phyloP scores from a whole-genome alignment of 2,113 vertebrate species.

The Percina caprodes region DNA sequence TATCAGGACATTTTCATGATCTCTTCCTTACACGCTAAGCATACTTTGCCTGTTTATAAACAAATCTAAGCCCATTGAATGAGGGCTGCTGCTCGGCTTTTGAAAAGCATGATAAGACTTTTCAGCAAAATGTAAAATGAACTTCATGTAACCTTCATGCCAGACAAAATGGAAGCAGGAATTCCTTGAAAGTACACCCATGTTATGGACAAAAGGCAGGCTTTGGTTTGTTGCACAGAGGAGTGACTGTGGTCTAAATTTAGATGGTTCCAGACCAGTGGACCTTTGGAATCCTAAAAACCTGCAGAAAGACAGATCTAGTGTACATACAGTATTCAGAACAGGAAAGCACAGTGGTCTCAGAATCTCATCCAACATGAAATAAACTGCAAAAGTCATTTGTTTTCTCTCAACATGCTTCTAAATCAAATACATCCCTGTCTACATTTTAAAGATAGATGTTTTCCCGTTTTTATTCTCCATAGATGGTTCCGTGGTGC shows the following conservation, averaged over 20 bases:
- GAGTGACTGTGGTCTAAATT: slow-evolving; percentile 71
- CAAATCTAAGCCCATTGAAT: slow-evolving; percentile 29
- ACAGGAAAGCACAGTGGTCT: slow-evolving; percentile 19
- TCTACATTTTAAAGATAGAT: slow-evolving; percentile 66
- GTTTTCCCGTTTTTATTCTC: slow-evolving; percentile 59
- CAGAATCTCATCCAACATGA: slow-evolving; percentile 13
- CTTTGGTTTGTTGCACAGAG: slow-evolving; percentile 58
- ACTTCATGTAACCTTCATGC: slow-evolving; percentile 48
- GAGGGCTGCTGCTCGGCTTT: slow-evolving; percentile 25
- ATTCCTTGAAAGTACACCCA: slow-evolving; percentile 56
- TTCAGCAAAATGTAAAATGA: slow-evolving; percentile 36
- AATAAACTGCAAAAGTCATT: slow-evolving; percentile 41
- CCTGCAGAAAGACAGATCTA: slow-evolving; percentile 19
- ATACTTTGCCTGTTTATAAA: slow-evolving; percentile 61
- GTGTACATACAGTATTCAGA: not conserved
- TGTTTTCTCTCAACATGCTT: slow-evolving; percentile 30
- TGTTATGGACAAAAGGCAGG: slow-evolving; percentile 50
- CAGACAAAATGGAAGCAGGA: slow-evolving; percentile 62
- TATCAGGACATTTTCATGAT: slow-evolving; percentile 56
- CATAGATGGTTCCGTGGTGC: slow-evolving; percentile 71
- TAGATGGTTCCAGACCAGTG: slow-evolving; percentile 74
- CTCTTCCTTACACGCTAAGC: slow-evolving; percentile 40
- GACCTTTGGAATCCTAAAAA: slow-evolving; percentile 66
- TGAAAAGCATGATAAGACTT: slow-evolving; percentile 11
- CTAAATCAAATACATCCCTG: slow-evolving; percentile 50